Conservation (phyloP, 2,888 invertebrate genomes). For the Drosophila maculinotata region DNA sequence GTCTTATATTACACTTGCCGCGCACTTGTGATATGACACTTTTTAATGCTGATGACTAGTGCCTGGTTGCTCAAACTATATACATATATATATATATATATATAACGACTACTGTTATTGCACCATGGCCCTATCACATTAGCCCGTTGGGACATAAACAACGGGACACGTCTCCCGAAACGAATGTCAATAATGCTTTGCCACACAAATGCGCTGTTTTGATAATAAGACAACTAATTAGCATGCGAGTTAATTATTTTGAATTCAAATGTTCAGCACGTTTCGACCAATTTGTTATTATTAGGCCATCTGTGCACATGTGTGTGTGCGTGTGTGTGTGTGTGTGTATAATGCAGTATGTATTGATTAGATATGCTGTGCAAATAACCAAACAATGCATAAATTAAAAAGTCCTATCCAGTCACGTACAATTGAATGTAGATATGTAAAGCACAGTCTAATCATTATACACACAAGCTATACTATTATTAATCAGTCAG, state of each 20-base stretch:
- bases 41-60: conserved; percentile 29
- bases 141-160: conserved; percentile 46
- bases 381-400: conserved; percentile 40
- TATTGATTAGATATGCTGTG: conserved; percentile 45
- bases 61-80: conserved; percentile 9
- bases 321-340: conserved; percentile 8
- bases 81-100: conserved; percentile 19
- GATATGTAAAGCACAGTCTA: not conserved
- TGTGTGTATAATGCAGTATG: conserved; percentile 11
- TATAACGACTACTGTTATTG: conserved; percentile 18
- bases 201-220: conserved; percentile 44
- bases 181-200: conserved; percentile 63
- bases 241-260: conserved; percentile 78
- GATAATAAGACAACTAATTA: conserved; percentile 75
- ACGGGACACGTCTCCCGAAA: not conserved
- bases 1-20: conserved; percentile 67
- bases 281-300: conserved; percentile 50
- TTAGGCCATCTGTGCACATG: conserved; percentile 34
- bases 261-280: conserved; percentile 53
- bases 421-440: conserved; percentile 28
- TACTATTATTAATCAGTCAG: not conserved
- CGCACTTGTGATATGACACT: conserved; percentile 73
- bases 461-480: not conserved
- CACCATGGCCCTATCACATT: conserved; percentile 35
- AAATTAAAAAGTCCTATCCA: conserved; percentile 43